Percentiles rank a stretch among this genome's conserved stretches.
Evolutionary conservation across 2,888 invertebrate species (phyloP).

Genomic region (Microctonus aethiopoides): DNA sequence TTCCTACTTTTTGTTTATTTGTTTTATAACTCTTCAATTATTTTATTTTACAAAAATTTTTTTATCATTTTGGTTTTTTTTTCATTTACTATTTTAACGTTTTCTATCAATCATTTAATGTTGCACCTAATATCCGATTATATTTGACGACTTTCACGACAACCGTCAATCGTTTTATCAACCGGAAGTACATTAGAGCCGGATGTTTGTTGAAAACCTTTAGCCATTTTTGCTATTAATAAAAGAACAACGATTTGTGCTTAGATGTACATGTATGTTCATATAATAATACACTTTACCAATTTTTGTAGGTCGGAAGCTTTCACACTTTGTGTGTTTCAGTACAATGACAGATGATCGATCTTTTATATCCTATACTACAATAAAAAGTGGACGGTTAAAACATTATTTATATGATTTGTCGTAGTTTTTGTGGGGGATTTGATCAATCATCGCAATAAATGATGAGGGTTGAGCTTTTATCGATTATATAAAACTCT

Average conservation of each 20-base stretch:
- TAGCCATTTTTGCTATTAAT: not conserved
- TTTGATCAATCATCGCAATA: slow-evolving; percentile 12
- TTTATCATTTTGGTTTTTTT: no score
- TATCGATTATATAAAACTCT: no score
- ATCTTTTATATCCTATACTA: slow-evolving; percentile 20
- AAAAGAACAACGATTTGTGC: no score
- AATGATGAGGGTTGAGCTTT: not conserved
- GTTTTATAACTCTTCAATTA: no score
- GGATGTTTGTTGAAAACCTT: slow-evolving; percentile 53
- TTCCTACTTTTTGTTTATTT: no score
- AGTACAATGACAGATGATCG: slow-evolving; percentile 27
- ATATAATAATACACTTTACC: slow-evolving; percentile 18
- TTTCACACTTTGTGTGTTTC: slow-evolving; percentile 22
- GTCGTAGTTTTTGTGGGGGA: not conserved
- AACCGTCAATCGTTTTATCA: slow-evolving; percentile 38
- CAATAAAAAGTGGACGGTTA: not conserved
- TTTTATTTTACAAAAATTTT: no score
- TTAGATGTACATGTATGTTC: not conserved
- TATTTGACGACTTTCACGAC: slow-evolving; percentile 28
- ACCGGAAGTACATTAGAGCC: slow-evolving; percentile 62
- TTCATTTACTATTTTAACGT: no score
- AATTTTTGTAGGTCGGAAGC: slow-evolving; percentile 23
- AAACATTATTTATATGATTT: not conserved
- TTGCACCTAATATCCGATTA: no score
- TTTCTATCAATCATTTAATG: no score